These are phyloP conservation scores for Cyphomyrus discorhynchus DNA, from an alignment of 2,113 vertebrate species.

Conservation along the genomic window DNA sequence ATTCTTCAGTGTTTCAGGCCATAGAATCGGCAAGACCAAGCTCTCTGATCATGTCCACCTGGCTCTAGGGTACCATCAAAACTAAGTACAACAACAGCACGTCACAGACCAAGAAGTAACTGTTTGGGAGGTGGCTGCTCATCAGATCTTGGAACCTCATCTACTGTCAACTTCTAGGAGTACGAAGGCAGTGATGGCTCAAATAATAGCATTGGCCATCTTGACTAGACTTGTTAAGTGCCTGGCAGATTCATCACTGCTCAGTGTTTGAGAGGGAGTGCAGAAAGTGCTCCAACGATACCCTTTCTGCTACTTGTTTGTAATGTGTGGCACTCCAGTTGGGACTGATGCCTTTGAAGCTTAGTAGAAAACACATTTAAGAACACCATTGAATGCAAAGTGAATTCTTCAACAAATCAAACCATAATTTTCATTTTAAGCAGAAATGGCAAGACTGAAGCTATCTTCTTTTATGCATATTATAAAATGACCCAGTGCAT, in stretches of 20 bases:
- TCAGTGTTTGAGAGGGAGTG: background rate
- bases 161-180: background rate
- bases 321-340: background rate
- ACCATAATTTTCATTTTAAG: background rate
- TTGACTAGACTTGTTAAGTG: background rate
- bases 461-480: background rate
- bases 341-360: background rate
- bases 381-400: background rate
- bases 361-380: background rate
- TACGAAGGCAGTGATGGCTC: background rate
- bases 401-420: background rate
- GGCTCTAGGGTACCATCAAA: background rate
- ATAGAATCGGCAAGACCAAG: too few species aligned
- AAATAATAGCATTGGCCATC: background rate
- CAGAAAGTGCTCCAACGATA: background rate
- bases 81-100: background rate
- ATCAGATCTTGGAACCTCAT: background rate
- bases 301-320: background rate
- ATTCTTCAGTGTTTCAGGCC: too few species aligned
- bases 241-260: background rate
- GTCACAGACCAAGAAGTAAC: background rate
- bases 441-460: background rate
- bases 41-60: too few species aligned
- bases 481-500: background rate
- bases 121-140: background rate